Conservation (phyloP, 2,797 vertebrate species). For the Pteropus rufus region DNA sequence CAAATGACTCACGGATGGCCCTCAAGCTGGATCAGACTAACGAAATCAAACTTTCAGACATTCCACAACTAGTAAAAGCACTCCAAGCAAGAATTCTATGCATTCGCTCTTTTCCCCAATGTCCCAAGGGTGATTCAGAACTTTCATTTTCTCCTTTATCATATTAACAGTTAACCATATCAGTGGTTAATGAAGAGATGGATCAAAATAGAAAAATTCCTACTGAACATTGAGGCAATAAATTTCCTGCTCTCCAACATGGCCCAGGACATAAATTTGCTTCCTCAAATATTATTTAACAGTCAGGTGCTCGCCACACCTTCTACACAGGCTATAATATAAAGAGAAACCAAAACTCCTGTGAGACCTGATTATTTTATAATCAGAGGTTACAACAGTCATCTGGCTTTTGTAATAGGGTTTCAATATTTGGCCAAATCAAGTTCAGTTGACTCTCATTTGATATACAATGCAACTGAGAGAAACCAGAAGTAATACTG, state of each 20-base stretch:
- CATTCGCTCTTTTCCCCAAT: not conserved
- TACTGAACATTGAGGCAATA: constrained; percentile 17
- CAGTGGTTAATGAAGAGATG: constrained; percentile 5
- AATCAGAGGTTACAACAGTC: constrained; percentile 34
- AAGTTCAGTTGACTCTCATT: not conserved
- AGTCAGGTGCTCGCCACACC: not conserved
- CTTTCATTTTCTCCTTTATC: not conserved
- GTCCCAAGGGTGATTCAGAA: not conserved
- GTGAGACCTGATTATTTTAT: constrained; percentile 42
- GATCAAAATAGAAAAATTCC: constrained; percentile 42
- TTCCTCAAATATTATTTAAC: constrained; percentile 33
- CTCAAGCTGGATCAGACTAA: not conserved
- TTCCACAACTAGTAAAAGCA: not conserved
- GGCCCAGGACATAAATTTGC: not conserved
- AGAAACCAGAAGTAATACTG: constrained; percentile 19
- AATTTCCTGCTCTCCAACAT: not conserved
- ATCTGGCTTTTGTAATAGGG: constrained; percentile 32
- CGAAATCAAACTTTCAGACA: not conserved
- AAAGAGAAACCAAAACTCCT: not conserved
- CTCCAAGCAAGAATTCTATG: not conserved
- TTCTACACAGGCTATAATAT: constrained; percentile 16
- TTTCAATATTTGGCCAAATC: constrained; percentile 29
- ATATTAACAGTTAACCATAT: not conserved
- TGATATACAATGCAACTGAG: constrained; percentile 24
- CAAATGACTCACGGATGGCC: not conserved